phyloP scores from a whole-genome alignment of 2,797 vertebrate genomes.

The Mico argentatus region DNA sequence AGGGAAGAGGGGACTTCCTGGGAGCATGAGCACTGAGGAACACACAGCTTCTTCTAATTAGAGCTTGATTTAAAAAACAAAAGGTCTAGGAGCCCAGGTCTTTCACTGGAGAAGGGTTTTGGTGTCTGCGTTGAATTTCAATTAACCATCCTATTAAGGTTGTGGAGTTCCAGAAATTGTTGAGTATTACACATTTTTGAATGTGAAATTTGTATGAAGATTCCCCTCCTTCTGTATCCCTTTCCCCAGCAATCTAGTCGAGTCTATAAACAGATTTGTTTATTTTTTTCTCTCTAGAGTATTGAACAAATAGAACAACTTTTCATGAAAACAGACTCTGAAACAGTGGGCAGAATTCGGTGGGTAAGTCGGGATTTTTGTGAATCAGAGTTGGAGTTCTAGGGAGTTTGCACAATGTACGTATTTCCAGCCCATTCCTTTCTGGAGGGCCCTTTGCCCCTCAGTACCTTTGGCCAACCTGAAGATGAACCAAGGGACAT shows the following conservation, averaged over 20 bases:
- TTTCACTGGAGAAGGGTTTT: not conserved
- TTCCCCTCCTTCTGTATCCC: not conserved
- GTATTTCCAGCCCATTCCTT: not conserved
- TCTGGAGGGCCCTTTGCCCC: not conserved
- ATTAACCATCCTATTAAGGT: not conserved
- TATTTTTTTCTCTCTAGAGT: conserved; percentile 75
- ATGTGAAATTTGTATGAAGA: not conserved
- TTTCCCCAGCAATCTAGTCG: not conserved
- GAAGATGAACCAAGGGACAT: not conserved
- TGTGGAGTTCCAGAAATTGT: not conserved
- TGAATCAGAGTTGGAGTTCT: not conserved
- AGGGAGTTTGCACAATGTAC: not conserved
- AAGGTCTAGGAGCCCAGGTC: not conserved
- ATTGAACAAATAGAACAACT: conserved; percentile 85
- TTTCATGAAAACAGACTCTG: conserved; percentile 89
- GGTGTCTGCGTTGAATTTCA: not conserved
- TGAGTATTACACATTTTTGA: not conserved
- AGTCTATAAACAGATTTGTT: not conserved
- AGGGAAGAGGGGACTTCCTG: not conserved
- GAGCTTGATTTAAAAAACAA: not conserved
- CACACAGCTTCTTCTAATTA: not conserved
- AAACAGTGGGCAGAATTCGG: conserved; percentile 85
- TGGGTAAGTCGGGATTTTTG: conserved; percentile 81
- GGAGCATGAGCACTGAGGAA: not conserved
- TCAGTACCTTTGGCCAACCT: not conserved